Evolutionary conservation across 1,140 invertebrate genomes (phyloP).

Genomic region (Patella vulgata): DNA sequence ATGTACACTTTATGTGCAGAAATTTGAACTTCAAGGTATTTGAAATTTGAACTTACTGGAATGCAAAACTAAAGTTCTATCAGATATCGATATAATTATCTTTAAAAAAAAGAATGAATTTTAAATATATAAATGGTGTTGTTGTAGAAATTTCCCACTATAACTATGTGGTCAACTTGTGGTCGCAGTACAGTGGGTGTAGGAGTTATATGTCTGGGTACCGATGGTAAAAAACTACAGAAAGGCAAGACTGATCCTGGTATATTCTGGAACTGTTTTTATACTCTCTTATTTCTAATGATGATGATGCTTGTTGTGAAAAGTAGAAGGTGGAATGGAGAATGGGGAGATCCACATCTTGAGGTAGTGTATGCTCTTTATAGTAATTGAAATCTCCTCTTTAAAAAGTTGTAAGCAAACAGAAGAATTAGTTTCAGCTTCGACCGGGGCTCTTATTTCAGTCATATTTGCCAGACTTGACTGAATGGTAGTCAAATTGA

Average conservation of each 20-base stretch:
- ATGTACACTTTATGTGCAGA: too few relatives aligned
- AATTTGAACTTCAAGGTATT: too few relatives aligned
- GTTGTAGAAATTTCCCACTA: slow-evolving; percentile 43
- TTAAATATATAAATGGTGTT: too few relatives aligned
- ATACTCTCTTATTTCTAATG: slow-evolving; percentile 45
- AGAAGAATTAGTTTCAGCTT: too few relatives aligned
- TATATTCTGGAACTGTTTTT: slow-evolving; percentile 61
- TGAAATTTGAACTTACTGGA: too few relatives aligned
- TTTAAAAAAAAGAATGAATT: too few relatives aligned
- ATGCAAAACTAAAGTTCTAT: too few relatives aligned
- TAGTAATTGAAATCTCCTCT: background rate
- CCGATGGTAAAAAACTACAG: slow-evolving; percentile 30
- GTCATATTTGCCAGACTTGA: too few relatives aligned
- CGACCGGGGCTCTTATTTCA: too few relatives aligned
- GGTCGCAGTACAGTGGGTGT: slow-evolving; percentile 53
- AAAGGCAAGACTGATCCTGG: slow-evolving; percentile 46
- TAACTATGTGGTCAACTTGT: slow-evolving; percentile 62
- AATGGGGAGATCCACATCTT: slow-evolving; percentile 26
- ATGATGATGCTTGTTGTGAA: slow-evolving; percentile 50
- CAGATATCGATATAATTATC: too few relatives aligned
- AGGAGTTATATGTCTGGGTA: slow-evolving; percentile 55
- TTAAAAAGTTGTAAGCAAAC: slow-evolving; percentile 8
- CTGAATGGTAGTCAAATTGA: too few relatives aligned
- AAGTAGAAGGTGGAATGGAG: slow-evolving; percentile 39
- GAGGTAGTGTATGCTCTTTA: background rate